These are phyloP conservation scores for Ceramica pisi DNA, from an alignment of 2,888 invertebrate genomes.

Conservation along the genomic window DNA sequence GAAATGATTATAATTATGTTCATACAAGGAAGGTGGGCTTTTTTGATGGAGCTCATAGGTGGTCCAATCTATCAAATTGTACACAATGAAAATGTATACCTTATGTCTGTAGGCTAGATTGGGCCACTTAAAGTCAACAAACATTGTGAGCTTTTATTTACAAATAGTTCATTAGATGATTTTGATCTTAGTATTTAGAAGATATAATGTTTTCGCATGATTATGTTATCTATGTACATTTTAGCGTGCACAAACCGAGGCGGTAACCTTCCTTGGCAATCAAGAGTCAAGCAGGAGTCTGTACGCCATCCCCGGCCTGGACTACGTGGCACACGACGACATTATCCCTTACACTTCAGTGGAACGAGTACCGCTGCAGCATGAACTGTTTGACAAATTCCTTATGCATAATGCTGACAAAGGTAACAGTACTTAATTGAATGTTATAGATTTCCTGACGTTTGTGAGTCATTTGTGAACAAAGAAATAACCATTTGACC, in stretches of 20 bases:
- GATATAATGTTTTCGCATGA: neutral
- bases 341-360: conserved; percentile 98
- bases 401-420: conserved; percentile 94
- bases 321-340: conserved; percentile 99
- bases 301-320: conserved; percentile 98
- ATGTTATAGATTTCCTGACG: neutral
- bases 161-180: neutral
- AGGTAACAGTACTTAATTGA: conserved; percentile 84
- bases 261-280: conserved; percentile 98
- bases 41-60: neutral
- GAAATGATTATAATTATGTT: neutral
- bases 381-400: conserved; percentile 99
- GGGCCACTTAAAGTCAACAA: neutral
- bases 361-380: conserved; percentile 97
- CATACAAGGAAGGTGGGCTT: neutral
- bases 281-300: conserved; percentile 98
- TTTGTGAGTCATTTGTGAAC: neutral
- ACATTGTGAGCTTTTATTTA: neutral
- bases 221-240: conserved; percentile 5
- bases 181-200: neutral
- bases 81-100: too few relatives aligned
- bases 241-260: conserved; percentile 99
- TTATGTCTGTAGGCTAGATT: neutral
- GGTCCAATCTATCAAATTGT: neutral
- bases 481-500: too few relatives aligned